Conservation (phyloP, 2,797 vertebrate species). For the Gouania willdenowi region DNA sequence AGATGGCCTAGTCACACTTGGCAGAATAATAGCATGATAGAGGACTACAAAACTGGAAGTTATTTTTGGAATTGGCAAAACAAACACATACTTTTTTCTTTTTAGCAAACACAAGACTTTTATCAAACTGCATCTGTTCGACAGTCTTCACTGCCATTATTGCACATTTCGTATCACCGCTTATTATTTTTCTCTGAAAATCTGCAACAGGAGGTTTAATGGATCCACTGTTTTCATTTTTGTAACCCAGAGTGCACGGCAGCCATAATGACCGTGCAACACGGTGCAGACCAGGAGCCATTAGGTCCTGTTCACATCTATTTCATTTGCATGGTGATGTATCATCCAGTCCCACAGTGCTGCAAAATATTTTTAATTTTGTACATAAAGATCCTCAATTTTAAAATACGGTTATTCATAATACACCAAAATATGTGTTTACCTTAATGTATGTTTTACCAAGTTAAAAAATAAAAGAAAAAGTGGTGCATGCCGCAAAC, state of each 20-base stretch:
- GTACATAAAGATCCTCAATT: too few species aligned
- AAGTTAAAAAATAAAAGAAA: too few species aligned
- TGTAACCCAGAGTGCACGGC: conserved; percentile 25
- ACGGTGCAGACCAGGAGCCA: conserved; percentile 33
- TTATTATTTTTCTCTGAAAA: conserved; percentile 20
- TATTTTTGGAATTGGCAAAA: conserved; percentile 3
- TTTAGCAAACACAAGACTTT: conserved; percentile 19
- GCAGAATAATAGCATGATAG: neutral
- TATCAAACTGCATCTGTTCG: conserved; percentile 18
- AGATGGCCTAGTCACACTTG: neutral
- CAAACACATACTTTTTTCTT: conserved; percentile 1
- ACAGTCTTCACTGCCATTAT: conserved; percentile 3
- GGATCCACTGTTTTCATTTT: conserved; percentile 45
- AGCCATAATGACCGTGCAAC: conserved; percentile 44
- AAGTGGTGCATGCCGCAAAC: too few species aligned
- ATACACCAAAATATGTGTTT: too few species aligned
- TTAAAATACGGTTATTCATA: too few species aligned
- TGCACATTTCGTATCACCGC: too few species aligned
- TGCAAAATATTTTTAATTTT: too few species aligned
- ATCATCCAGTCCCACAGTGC: too few species aligned
- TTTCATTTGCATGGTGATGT: conserved; percentile 45
- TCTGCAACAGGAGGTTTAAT: conserved; percentile 37
- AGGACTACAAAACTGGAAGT: neutral
- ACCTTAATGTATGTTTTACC: too few species aligned
- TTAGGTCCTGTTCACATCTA: conserved; percentile 34